Conservation (phyloP, 2,797 vertebrate species). For the Ispidina picta region DNA sequence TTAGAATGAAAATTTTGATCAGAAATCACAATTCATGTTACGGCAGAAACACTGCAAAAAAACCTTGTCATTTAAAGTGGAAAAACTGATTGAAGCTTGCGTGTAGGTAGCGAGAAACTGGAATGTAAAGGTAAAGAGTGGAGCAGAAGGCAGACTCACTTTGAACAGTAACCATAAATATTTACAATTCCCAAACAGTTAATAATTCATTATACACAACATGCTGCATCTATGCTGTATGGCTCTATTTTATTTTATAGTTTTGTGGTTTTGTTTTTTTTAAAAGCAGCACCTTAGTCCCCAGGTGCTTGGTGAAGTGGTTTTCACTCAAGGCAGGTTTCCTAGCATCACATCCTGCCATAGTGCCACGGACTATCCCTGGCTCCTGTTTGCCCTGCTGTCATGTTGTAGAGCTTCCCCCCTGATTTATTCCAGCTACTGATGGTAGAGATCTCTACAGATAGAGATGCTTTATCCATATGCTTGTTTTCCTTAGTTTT, state of each 20-base stretch:
- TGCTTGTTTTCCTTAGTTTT: not conserved
- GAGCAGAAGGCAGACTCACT: not conserved
- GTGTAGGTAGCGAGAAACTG: not conserved
- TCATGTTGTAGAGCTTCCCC: not conserved
- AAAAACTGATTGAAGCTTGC: not conserved
- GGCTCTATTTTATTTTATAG: not conserved
- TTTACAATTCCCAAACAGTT: not conserved
- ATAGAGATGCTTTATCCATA: not conserved
- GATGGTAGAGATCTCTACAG: rapidly evolving
- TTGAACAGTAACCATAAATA: not conserved
- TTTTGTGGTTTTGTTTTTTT: not conserved
- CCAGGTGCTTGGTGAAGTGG: not conserved
- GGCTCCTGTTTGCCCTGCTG: not conserved
- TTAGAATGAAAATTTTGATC: not conserved
- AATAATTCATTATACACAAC: not conserved
- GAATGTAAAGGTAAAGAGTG: not conserved
- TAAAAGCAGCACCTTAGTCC: not conserved
- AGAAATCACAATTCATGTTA: not conserved
- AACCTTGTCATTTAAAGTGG: not conserved
- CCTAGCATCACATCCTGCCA: rapidly evolving
- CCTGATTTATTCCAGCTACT: not conserved
- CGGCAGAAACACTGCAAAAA: not conserved
- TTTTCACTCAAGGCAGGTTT: not conserved
- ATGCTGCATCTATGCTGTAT: rapidly evolving
- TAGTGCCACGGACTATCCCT: rapidly evolving